Percentiles rank a stretch among this genome's conserved stretches.
Evolutionary conservation across 2,113 vertebrate genomes (phyloP).

Genomic region (Athene cunicularia): DNA sequence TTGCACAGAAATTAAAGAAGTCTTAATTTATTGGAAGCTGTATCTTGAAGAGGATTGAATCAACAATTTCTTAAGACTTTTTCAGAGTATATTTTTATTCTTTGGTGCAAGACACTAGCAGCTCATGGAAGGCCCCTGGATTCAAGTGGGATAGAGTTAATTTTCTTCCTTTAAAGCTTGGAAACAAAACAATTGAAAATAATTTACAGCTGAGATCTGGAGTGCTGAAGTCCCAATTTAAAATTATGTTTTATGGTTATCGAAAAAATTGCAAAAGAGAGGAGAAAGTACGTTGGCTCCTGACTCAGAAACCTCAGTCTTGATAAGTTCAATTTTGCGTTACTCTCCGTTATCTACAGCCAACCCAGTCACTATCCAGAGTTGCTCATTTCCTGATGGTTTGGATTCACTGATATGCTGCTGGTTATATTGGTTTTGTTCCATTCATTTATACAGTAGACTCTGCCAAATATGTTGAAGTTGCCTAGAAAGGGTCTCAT

Average conservation of each 20-base stretch:
- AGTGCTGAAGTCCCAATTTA: constrained; percentile 47
- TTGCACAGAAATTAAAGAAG: background rate
- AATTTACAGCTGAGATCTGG: constrained; percentile 42
- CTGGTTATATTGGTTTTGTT: background rate
- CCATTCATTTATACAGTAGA: background rate
- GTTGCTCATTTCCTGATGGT: background rate
- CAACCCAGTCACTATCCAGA: background rate
- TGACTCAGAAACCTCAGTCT: background rate
- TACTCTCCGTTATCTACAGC: background rate
- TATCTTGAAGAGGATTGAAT: background rate
- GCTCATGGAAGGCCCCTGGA: background rate
- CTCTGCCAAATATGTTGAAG: background rate
- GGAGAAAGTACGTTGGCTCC: background rate
- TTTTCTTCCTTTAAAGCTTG: constrained; percentile 7
- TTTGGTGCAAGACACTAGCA: constrained; percentile 3
- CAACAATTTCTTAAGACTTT: background rate
- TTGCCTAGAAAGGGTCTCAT: background rate
- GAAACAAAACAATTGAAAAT: constrained; percentile 59
- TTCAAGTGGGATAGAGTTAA: too few relatives aligned
- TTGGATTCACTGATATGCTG: background rate
- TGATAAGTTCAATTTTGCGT: background rate
- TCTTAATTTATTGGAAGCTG: background rate
- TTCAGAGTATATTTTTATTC: constrained; percentile 25
- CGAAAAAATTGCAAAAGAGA: constrained; percentile 32
- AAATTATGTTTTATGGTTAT: constrained; percentile 54